Conservation (phyloP, 2,888 invertebrate genomes). For the Trissoscelio sp. region DNA sequence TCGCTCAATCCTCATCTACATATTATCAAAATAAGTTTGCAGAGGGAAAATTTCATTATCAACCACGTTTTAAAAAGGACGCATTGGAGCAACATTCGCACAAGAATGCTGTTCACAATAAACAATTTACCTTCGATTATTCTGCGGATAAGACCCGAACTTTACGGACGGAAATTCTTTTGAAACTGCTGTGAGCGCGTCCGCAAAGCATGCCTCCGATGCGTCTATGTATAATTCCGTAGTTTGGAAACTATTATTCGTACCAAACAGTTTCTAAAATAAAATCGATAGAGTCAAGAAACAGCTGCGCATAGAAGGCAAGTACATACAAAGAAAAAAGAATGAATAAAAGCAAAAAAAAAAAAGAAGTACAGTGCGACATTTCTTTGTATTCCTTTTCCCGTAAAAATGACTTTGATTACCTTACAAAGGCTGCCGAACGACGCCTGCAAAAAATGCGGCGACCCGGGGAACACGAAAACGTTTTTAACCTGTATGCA, state of each 20-base stretch:
- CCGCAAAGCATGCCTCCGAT: slow-evolving; percentile 83
- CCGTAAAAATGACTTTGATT: slow-evolving; percentile 36
- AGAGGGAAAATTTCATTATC: neutral
- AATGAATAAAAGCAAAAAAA: too few species aligned
- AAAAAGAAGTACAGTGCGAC: neutral
- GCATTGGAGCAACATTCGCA: neutral
- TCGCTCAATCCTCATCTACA: neutral
- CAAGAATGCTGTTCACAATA: slow-evolving; percentile 18
- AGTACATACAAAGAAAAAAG: too few species aligned
- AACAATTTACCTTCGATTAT: slow-evolving; percentile 81
- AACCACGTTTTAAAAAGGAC: neutral
- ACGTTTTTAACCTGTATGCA: slow-evolving; percentile 86
- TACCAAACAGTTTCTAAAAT: slow-evolving; percentile 81
- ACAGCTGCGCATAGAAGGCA: slow-evolving; percentile 3
- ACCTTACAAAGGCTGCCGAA: slow-evolving; percentile 81
- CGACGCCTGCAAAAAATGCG: slow-evolving; percentile 84
- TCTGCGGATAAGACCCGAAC: slow-evolving; percentile 85
- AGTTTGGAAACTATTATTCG: slow-evolving; percentile 81
- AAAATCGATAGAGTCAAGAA: slow-evolving; percentile 39
- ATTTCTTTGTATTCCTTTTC: neutral
- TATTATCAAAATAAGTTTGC: neutral
- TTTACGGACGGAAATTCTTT: slow-evolving; percentile 84
- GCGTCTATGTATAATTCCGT: slow-evolving; percentile 83
- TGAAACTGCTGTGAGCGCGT: slow-evolving; percentile 81
- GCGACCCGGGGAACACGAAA: slow-evolving; percentile 89